phyloP scores from a whole-genome alignment of 2,113 vertebrate species.

The Engystomops pustulosus region DNA sequence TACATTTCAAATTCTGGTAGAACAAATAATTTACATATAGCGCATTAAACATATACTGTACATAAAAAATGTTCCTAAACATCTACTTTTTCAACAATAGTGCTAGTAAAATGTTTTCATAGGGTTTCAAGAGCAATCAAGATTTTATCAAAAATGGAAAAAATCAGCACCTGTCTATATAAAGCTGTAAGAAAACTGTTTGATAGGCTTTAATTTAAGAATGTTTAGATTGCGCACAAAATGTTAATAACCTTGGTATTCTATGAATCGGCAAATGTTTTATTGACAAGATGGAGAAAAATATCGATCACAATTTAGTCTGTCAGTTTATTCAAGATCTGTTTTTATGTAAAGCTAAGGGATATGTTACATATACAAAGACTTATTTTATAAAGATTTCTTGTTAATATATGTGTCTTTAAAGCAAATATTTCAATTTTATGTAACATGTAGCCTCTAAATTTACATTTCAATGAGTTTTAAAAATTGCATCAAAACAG shows the following conservation, averaged over 20 bases:
- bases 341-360: not conserved
- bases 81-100: slow-evolving; percentile 1
- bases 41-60: slow-evolving; percentile 38
- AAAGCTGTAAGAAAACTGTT: slow-evolving; percentile 35
- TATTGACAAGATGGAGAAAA: no score
- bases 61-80: slow-evolving; percentile 16
- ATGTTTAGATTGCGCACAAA: not conserved
- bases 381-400: not conserved
- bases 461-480: not conserved
- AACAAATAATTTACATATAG: slow-evolving; percentile 45
- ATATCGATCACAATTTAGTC: not conserved
- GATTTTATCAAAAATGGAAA: slow-evolving; percentile 34
- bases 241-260: not conserved
- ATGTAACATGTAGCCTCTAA: not conserved
- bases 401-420: not conserved
- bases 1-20: slow-evolving; percentile 40
- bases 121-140: not conserved
- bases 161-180: slow-evolving; percentile 34
- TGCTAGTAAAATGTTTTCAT: slow-evolving; percentile 1
- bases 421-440: not conserved
- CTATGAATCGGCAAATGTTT: not conserved
- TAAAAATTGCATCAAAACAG: not conserved
- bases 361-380: not conserved
- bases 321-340: not conserved
- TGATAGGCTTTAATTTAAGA: not conserved